These are phyloP conservation scores for Aphidius gifuensis DNA, from an alignment of 1,140 invertebrate genomes.

Conservation along the genomic window DNA sequence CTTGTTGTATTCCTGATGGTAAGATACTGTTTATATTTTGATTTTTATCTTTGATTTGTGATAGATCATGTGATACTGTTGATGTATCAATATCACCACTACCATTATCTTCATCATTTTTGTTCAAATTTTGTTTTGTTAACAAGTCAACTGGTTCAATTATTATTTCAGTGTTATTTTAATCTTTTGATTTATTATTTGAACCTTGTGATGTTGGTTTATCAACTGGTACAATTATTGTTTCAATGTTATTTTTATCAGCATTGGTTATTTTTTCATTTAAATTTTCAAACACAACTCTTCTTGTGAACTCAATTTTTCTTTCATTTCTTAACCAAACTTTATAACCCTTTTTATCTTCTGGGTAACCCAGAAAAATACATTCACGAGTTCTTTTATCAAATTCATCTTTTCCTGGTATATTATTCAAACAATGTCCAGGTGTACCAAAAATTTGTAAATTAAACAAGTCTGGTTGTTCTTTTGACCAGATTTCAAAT, in stretches of 20 bases:
- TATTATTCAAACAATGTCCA: neutral
- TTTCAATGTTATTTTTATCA: neutral
- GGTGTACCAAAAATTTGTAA: neutral
- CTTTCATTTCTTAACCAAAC: conserved; percentile 27
- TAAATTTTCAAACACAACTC: conserved; percentile 33
- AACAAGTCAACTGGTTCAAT: too few species aligned
- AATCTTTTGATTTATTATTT: too few species aligned
- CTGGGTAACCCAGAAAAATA: conserved; percentile 36
- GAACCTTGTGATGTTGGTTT: too few species aligned
- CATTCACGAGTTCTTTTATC: conserved; percentile 27
- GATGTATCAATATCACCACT: too few species aligned
- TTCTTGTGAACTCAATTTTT: conserved; percentile 31
- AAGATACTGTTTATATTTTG: too few species aligned
- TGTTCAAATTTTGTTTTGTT: too few species aligned
- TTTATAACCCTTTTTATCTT: conserved; percentile 32
- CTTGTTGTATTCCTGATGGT: too few species aligned
- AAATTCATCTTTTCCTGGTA: conserved; percentile 27
- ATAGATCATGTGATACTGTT: too few species aligned
- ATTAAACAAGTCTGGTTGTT: neutral
- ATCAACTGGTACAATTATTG: neutral
- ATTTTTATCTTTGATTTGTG: too few species aligned
- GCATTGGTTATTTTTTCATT: neutral
- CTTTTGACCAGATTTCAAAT: conserved; percentile 10
- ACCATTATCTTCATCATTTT: too few species aligned
- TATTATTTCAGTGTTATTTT: neutral